Conservation (phyloP, 2,797 vertebrate genomes). For the Hypotaenidia philippensis region DNA sequence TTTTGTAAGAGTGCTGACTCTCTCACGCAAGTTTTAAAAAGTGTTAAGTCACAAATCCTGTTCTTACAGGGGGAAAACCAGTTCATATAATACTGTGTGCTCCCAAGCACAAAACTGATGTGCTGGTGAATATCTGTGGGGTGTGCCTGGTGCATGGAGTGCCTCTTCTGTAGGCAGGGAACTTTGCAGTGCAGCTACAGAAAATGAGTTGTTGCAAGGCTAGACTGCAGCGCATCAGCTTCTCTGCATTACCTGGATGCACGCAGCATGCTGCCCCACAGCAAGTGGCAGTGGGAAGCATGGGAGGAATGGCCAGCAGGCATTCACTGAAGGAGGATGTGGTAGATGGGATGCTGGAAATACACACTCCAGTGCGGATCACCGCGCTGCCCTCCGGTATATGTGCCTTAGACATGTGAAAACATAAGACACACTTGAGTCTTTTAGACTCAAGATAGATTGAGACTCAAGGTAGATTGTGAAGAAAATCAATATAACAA, state of each 20-base stretch:
- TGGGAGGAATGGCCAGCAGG: not conserved
- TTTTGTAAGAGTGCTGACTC: not conserved
- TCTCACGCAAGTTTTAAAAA: not conserved
- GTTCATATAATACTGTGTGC: not conserved
- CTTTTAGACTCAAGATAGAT: not conserved
- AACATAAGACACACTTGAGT: not conserved
- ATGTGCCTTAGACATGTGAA: accelerated
- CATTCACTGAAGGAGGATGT: not conserved
- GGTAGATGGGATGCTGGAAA: not conserved
- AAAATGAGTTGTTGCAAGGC: not conserved
- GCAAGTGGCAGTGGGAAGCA: not conserved
- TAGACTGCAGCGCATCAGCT: accelerated
- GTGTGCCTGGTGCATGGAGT: not conserved
- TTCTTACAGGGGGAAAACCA: not conserved
- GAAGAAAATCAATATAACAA: not conserved
- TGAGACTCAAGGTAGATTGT: not conserved
- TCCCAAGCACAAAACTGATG: not conserved
- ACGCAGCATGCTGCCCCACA: accelerated
- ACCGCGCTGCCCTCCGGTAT: not conserved
- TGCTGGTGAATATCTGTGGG: not conserved
- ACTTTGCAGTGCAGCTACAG: not conserved
- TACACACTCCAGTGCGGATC: not conserved
- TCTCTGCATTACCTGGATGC: not conserved
- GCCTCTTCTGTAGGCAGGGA: not conserved
- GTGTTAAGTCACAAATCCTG: not conserved